A percentile compares a stretch with the other conserved stretches of the same genome.
These are phyloP conservation scores for Lordiphosa stackelbergi DNA, from an alignment of 1,140 invertebrate species.

Conservation along the genomic window DNA sequence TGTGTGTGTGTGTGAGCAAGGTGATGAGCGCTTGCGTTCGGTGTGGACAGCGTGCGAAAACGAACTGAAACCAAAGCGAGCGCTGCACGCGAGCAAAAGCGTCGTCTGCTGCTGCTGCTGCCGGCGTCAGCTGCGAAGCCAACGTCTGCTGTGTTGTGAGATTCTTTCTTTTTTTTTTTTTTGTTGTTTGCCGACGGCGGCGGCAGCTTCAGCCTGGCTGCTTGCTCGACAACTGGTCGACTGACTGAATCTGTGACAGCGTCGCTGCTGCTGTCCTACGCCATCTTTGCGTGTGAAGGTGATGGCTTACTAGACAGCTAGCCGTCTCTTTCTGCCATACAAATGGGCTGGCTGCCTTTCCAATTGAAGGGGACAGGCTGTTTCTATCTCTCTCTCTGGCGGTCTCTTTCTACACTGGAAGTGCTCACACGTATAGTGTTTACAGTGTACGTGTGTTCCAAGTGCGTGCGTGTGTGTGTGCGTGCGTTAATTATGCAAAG, in stretches of 20 bases:
- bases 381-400: constrained; percentile 12
- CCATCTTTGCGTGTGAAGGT: constrained; percentile 57
- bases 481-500: constrained; percentile 47
- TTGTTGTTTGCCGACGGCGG: constrained; percentile 9
- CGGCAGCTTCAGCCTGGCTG: constrained; percentile 5
- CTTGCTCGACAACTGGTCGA: too few species aligned
- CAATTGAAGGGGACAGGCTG: constrained; percentile 46
- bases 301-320: constrained; percentile 18
- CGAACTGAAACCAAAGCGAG: constrained; percentile 66
- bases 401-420: constrained; percentile 41
- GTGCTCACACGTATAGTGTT: constrained; percentile 48
- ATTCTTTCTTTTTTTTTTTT: constrained; percentile 15
- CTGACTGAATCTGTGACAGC: neutral
- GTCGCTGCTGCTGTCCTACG: constrained; percentile 29
- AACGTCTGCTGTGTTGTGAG: constrained; percentile 25
- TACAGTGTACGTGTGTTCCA: constrained; percentile 38
- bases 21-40: constrained; percentile 43
- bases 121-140: constrained; percentile 21
- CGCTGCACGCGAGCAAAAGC: constrained; percentile 66
- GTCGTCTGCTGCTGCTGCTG: constrained; percentile 35
- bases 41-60: constrained; percentile 66
- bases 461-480: constrained; percentile 2
- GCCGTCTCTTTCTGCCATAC: constrained; percentile 4
- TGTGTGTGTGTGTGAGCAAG: constrained; percentile 17
- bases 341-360: constrained; percentile 17